A percentile compares a stretch with the other conserved stretches of the same genome.
These are phyloP conservation scores for Neopipo cinnamomea DNA, from an alignment of 2,113 vertebrate genomes.

Conservation along the genomic window DNA sequence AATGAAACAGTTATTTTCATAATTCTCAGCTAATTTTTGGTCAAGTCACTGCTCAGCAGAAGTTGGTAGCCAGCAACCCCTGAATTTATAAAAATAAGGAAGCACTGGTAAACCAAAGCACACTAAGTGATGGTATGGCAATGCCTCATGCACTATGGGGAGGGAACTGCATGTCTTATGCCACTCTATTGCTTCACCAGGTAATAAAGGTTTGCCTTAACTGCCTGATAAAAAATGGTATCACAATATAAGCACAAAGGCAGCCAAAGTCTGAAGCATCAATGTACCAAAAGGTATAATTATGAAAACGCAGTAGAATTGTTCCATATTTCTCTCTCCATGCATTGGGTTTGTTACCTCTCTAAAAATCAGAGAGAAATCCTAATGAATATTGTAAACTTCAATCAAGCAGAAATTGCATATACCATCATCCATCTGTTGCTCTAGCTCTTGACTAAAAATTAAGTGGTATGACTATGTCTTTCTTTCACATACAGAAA, in stretches of 20 bases:
- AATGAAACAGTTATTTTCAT: not conserved
- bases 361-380: not conserved
- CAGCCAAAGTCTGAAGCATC: not conserved
- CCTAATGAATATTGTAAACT: not conserved
- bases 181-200: not conserved
- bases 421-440: not conserved
- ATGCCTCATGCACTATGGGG: not conserved
- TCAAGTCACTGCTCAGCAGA: not conserved
- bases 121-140: not conserved
- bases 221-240: not conserved
- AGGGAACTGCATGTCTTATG: not conserved
- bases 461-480: not conserved
- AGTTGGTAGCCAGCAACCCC: not conserved
- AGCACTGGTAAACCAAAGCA: not conserved
- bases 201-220: not conserved
- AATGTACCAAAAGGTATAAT: not conserved
- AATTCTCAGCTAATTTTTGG: not conserved
- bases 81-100: not conserved
- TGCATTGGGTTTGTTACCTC: not conserved
- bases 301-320: not conserved
- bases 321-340: not conserved
- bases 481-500: not conserved
- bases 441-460: not conserved
- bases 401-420: not conserved
- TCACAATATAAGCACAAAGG: not conserved